Base-by-base conservation (phyloP, 2,797 vertebrate genomes). In the Fratercula arctica region DNA sequence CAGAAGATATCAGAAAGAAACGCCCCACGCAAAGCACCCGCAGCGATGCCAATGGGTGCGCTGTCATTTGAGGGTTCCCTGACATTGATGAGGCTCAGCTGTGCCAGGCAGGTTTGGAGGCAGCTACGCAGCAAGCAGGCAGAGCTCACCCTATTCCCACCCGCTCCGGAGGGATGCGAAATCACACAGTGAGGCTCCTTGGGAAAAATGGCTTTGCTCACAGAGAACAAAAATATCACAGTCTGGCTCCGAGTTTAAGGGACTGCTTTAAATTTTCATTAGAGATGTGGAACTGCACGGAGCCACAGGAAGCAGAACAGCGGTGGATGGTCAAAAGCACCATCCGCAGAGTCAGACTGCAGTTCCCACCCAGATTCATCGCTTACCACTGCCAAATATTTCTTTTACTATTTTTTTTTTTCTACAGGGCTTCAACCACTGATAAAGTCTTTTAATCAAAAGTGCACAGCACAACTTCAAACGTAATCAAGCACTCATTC, bases 391-490 rank as follows among this genome's bases (percentile, higher is more conserved):
- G n/a, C 50, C 79, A 84, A 41, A 81, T 75, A 60, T 14, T 77
- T 74, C 17, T 45, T 37, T 67, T 48, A 66, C 70, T 56, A 66
- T 63, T 31, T 43, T 45, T 81, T 78, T 39, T 67, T 39, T 31
- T 10, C 50, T 76, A 28, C 50, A 57, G 41, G 57, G 35, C 53
- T 86, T 88, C 79, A 86, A 51, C 61, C 50, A 56, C 69, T 81
- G 31, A 63, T 77, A 48, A 63, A 69, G 68, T 68, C 81, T 84
- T 93, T 85, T 19, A 66, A 68, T 75, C 84, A 54, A 43, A 80
- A 78, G 45, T 9, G 20, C 60, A 70, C 46, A 54, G 70, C 77
- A 78, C 41, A 50, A 11, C 37, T 12, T 70, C 81, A 72, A 80
- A 50, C 21, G 28, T 3, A 50, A 66, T 37, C 78, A 74, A 72